phyloP scores from a whole-genome alignment of 2,797 vertebrate species.

The Myotis planiceps region DNA sequence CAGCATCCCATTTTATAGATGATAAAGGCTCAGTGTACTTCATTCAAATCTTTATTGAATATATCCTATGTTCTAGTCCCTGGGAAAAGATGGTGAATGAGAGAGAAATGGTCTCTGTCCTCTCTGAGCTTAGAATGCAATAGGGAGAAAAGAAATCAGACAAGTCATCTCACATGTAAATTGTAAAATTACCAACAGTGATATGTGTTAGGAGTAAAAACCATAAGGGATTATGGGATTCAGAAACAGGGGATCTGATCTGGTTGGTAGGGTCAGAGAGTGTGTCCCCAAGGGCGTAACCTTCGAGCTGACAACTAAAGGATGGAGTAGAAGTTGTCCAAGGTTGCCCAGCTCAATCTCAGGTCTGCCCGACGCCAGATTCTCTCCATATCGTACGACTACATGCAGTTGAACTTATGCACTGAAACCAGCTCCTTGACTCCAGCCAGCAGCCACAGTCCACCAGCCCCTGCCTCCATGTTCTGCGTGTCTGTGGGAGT shows the following conservation, averaged over 20 bases:
- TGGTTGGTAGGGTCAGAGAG: neutral
- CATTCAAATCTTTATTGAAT: neutral
- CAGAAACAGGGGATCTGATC: neutral
- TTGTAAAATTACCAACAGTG: neutral
- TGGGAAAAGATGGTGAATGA: neutral
- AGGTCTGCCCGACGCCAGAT: neutral
- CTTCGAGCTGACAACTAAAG: neutral
- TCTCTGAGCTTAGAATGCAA: neutral
- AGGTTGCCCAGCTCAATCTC: neutral
- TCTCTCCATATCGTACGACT: neutral
- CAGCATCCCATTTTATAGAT: neutral
- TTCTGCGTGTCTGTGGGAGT: neutral
- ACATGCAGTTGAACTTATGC: accelerated
- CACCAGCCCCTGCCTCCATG: neutral
- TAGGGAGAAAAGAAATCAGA: neutral
- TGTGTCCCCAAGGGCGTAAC: neutral
- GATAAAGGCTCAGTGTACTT: neutral
- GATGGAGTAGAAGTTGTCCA: neutral
- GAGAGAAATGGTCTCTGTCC: neutral
- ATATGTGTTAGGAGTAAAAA: neutral
- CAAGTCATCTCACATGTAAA: neutral
- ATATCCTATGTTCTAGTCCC: neutral
- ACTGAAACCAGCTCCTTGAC: neutral
- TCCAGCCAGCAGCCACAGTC: neutral
- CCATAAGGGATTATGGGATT: neutral